These are phyloP conservation scores for Hormaphis cornu DNA, from an alignment of 1,140 invertebrate species.

Conservation along the genomic window DNA sequence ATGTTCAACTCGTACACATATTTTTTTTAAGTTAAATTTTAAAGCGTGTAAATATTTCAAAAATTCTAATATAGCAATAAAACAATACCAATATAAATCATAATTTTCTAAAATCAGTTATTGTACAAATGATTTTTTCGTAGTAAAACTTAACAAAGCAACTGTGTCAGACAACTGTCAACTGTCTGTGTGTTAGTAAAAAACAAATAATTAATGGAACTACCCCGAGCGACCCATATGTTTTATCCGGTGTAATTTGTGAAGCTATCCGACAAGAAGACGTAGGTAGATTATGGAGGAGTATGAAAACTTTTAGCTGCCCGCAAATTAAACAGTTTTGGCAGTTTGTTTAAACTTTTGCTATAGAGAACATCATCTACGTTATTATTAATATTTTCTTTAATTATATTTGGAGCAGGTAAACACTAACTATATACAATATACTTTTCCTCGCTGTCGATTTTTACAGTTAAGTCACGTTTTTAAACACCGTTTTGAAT, in stretches of 20 bases:
- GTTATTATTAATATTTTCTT: background rate
- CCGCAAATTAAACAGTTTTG: slow-evolving; percentile 27
- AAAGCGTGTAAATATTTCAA: too few relatives aligned
- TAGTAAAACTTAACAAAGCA: too few relatives aligned
- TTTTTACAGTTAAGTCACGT: background rate
- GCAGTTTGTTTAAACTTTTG: slow-evolving; percentile 9
- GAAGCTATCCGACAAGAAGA: slow-evolving; percentile 10
- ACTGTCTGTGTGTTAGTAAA: background rate
- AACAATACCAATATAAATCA: too few relatives aligned
- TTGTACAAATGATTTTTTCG: too few relatives aligned
- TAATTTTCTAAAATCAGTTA: too few relatives aligned
- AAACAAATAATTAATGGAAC: slow-evolving; percentile 12
- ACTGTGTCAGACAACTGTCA: too few relatives aligned
- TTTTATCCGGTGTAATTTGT: slow-evolving; percentile 17
- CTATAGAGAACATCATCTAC: background rate
- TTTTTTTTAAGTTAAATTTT: too few relatives aligned
- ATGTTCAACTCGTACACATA: too few relatives aligned
- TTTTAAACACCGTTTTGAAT: background rate
- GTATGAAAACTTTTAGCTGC: slow-evolving; percentile 1
- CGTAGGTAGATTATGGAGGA: slow-evolving; percentile 18
- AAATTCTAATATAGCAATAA: too few relatives aligned
- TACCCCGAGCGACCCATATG: slow-evolving; percentile 17
- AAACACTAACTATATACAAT: background rate
- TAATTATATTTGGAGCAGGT: background rate
- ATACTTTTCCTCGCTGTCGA: background rate